phyloP scores from a whole-genome alignment of 2,888 invertebrate genomes.

The Caenorhabditis zanzibari region DNA sequence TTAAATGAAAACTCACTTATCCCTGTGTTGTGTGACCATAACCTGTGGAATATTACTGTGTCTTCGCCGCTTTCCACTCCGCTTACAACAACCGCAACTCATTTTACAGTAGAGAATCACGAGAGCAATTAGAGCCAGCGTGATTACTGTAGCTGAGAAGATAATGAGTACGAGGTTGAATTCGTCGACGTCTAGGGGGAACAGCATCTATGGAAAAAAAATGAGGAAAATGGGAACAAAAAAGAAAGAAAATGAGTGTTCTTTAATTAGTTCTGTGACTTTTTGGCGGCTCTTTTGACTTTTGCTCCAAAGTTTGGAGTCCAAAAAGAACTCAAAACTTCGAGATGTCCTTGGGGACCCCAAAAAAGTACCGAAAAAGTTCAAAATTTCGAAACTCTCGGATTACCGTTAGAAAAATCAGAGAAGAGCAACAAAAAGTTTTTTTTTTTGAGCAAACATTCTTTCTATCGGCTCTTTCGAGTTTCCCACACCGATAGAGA shows the following conservation, averaged over 20 bases:
- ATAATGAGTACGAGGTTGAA: conserved; percentile 68
- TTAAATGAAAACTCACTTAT: conserved; percentile 57
- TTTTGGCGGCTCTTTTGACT: no score
- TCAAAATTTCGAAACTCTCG: conserved; percentile 3
- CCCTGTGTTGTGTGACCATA: conserved; percentile 60
- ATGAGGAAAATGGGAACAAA: not conserved
- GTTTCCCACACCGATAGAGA: conserved; percentile 15
- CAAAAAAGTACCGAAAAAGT: not conserved
- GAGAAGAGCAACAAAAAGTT: no score
- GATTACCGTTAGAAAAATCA: no score
- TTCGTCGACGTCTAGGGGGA: conserved; percentile 48
- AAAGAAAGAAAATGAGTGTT: not conserved
- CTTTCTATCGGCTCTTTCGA: conserved; percentile 19
- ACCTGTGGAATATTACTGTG: conserved; percentile 61
- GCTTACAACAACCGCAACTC: conserved; percentile 62
- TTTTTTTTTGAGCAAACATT: conserved; percentile 14
- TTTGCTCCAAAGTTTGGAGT: not conserved
- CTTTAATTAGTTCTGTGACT: no score
- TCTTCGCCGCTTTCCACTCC: conserved; percentile 19
- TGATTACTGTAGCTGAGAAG: conserved; percentile 53
- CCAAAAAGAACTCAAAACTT: not conserved
- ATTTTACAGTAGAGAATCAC: conserved; percentile 61
- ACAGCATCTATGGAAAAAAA: not conserved
- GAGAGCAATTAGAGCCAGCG: conserved; percentile 46
- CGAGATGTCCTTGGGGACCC: no score